Conservation (phyloP, 2,888 invertebrate species). For the Nymphalis urticae region DNA sequence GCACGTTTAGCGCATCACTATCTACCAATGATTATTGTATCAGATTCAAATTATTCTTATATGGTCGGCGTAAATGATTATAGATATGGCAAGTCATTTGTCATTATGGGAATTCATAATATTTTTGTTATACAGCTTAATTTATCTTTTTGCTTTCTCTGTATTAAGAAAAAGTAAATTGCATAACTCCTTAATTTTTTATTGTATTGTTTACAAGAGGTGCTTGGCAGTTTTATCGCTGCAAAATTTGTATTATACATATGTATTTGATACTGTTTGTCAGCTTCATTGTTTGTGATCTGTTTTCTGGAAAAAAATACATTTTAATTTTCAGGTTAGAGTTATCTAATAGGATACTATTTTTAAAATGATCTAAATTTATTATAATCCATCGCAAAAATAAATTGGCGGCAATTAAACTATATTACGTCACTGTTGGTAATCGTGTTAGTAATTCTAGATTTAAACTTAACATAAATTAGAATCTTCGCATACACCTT, state of each 20-base stretch:
- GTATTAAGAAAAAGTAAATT: not conserved
- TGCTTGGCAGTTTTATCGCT: too few relatives aligned
- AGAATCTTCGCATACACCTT: not conserved
- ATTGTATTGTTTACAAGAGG: too few relatives aligned
- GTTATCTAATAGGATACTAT: too few relatives aligned
- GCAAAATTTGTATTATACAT: too few relatives aligned
- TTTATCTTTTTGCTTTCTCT: not conserved
- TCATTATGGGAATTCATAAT: conserved; percentile 8
- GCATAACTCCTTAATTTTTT: not conserved
- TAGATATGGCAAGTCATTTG: conserved; percentile 13
- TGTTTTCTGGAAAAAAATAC: too few relatives aligned
- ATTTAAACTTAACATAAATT: not conserved
- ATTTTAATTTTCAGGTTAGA: too few relatives aligned
- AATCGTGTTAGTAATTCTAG: not conserved
- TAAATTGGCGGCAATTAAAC: too few relatives aligned
- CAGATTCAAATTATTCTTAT: conserved; percentile 15
- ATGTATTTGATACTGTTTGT: too few relatives aligned
- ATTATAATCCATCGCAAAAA: too few relatives aligned
- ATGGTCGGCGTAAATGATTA: conserved; percentile 18
- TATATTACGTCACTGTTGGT: not conserved
- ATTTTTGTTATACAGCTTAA: not conserved
- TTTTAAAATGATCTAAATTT: too few relatives aligned
- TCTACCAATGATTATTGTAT: conserved; percentile 19
- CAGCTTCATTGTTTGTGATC: too few relatives aligned
- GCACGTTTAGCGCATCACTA: conserved; percentile 14